These are phyloP conservation scores for Poecilus cupreus DNA, from an alignment of 2,888 invertebrate genomes.

Conservation along the genomic window DNA sequence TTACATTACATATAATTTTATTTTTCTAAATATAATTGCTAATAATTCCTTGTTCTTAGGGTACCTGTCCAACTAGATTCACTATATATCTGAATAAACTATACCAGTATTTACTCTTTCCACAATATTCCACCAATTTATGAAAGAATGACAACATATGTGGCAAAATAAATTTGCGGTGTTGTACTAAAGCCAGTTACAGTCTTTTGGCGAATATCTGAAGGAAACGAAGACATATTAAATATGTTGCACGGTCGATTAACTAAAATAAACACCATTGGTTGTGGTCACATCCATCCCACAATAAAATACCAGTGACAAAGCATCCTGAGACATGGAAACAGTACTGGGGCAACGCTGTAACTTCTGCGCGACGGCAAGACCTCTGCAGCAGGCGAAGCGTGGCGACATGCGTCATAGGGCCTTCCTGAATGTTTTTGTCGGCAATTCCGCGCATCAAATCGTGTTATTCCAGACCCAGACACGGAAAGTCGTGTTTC, in stretches of 20 bases:
- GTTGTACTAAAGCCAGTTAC: neutral
- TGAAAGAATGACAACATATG: too few relatives aligned
- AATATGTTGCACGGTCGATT: constrained; percentile 46
- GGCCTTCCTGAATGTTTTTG: constrained; percentile 48
- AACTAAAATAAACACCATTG: constrained; percentile 29
- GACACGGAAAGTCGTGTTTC: constrained; percentile 1
- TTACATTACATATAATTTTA: too few relatives aligned
- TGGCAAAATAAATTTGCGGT: too few relatives aligned
- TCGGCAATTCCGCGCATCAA: constrained; percentile 34
- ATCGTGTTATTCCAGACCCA: constrained; percentile 36
- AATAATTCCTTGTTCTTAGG: too few relatives aligned
- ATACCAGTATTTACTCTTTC: too few relatives aligned
- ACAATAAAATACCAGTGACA: constrained; percentile 29
- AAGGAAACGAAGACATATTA: constrained; percentile 33
- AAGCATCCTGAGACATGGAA: neutral
- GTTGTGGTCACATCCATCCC: constrained; percentile 11
- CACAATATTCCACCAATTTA: too few relatives aligned
- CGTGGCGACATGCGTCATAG: constrained; percentile 34
- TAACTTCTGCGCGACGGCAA: constrained; percentile 3
- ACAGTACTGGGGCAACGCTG: neutral
- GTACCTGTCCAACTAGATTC: too few relatives aligned
- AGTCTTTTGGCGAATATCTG: neutral
- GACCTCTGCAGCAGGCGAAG: neutral
- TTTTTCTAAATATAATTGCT: too few relatives aligned
- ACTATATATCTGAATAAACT: too few relatives aligned